Evolutionary conservation across 2,797 vertebrate species (phyloP).

Genomic region (Ciconia nigra): DNA sequence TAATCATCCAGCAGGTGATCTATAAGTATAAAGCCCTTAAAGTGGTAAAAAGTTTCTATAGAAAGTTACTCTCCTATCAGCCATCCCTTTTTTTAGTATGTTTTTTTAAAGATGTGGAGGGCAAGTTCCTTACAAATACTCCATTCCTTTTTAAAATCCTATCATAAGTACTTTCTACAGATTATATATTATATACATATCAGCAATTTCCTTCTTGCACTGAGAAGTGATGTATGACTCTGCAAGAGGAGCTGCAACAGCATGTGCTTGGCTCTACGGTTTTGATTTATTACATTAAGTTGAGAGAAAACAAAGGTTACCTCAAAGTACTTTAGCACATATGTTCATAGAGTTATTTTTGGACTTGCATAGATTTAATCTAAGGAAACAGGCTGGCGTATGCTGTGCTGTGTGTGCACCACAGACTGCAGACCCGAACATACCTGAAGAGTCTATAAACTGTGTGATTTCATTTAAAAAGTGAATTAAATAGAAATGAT

Average conservation of each 20-base stretch:
- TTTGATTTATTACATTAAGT: constrained; percentile 49
- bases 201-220: background rate
- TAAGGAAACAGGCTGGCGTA: background rate
- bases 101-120: background rate
- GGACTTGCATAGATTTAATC: background rate
- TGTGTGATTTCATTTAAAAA: background rate
- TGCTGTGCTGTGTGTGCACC: background rate
- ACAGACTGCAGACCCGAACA: background rate
- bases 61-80: background rate
- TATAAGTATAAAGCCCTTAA: background rate
- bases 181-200: background rate
- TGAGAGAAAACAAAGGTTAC: constrained; percentile 31
- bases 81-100: background rate
- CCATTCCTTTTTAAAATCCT: background rate
- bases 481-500: constrained; percentile 21
- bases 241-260: background rate
- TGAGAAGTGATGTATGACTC: background rate
- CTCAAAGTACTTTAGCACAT: constrained; percentile 8
- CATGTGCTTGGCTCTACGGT: background rate
- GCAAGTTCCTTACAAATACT: background rate
- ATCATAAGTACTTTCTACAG: background rate
- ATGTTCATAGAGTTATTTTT: constrained; percentile 54
- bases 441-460: constrained; percentile 1
- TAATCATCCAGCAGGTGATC: background rate
- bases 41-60: background rate